Conservation (phyloP, 2,113 vertebrate genomes). For the Phalacrocorax aristotelis region DNA sequence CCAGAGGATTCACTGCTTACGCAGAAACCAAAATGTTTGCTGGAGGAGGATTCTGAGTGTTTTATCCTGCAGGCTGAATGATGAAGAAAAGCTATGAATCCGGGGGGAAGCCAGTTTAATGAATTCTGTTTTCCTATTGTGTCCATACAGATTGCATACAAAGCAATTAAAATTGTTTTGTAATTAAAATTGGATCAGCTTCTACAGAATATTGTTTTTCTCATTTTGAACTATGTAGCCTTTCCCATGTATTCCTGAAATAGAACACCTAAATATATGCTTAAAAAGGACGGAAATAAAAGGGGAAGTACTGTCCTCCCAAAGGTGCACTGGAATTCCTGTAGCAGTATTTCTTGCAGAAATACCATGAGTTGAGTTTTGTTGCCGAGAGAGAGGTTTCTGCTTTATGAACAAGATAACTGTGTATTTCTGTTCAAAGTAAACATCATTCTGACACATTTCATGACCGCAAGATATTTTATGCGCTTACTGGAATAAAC, state of each 20-base stretch:
- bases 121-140: neutral
- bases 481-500: neutral
- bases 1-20: neutral
- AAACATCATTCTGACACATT: neutral
- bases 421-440: conserved; percentile 25
- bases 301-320: neutral
- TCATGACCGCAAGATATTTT: neutral
- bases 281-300: neutral
- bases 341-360: neutral
- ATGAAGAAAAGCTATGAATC: neutral
- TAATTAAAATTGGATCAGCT: conserved; percentile 3
- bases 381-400: neutral
- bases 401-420: conserved; percentile 19
- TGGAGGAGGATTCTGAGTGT: neutral
- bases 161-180: neutral
- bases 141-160: neutral
- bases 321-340: neutral
- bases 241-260: neutral
- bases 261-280: neutral
- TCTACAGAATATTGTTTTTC: neutral
- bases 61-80: neutral
- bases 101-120: neutral
- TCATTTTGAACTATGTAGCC: neutral
- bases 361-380: neutral
- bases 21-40: neutral